A percentile compares a stretch with the other conserved stretches of the same genome.
These are phyloP conservation scores for Manacus vitellinus DNA, from an alignment of 2,113 vertebrate genomes.

Conservation along the genomic window DNA sequence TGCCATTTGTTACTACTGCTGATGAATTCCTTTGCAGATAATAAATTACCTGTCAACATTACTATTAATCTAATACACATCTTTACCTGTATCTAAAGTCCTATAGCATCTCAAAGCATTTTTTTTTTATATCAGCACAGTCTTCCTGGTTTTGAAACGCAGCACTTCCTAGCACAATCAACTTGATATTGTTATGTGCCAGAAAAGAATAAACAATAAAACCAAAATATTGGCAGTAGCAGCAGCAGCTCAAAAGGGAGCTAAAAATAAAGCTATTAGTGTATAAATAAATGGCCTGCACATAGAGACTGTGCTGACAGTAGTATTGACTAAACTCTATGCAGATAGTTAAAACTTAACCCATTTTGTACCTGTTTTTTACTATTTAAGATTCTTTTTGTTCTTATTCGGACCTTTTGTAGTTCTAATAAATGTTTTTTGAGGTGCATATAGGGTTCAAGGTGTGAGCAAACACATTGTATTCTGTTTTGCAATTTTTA, in stretches of 20 bases:
- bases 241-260: background rate
- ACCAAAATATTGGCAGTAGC: background rate
- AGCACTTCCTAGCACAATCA: background rate
- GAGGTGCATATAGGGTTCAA: background rate
- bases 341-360: background rate
- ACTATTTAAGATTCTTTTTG: accelerated
- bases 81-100: background rate
- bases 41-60: background rate
- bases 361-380: background rate
- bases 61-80: accelerated
- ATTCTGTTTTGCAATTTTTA: background rate
- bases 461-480: background rate
- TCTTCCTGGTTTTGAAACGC: background rate
- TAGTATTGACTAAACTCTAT: background rate
- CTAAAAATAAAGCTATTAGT: background rate
- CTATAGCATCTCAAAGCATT: background rate
- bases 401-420: background rate
- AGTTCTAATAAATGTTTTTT: background rate
- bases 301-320: background rate
- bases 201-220: background rate
- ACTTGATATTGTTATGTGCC: background rate
- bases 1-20: background rate
- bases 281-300: background rate
- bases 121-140: background rate
- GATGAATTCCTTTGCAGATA: background rate